These are phyloP conservation scores for Carpatolechia fugitivella DNA, from an alignment of 2,888 invertebrate genomes.

Conservation along the genomic window DNA sequence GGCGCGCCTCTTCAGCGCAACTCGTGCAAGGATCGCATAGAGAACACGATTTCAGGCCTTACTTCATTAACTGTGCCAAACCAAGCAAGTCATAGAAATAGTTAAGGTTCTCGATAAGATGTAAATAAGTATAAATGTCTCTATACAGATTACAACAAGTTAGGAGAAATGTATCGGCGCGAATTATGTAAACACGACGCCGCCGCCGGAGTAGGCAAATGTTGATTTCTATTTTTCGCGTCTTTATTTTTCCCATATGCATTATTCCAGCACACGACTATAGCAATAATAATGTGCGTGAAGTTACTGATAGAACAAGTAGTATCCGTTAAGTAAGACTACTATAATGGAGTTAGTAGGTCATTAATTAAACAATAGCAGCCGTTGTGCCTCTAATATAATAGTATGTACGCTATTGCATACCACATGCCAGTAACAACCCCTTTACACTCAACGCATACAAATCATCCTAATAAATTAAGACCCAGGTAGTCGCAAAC, in stretches of 20 bases:
- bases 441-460: conserved; percentile 6
- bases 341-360: conserved; percentile 11
- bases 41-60: conserved; percentile 2
- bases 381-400: conserved; percentile 59
- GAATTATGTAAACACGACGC: too few relatives aligned
- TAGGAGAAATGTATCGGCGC: too few relatives aligned
- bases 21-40: too few relatives aligned
- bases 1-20: too few relatives aligned
- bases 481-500: conserved; percentile 15
- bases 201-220: too few relatives aligned
- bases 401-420: background rate
- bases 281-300: background rate
- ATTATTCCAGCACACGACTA: background rate
- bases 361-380: conserved; percentile 47
- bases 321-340: background rate
- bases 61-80: conserved; percentile 15
- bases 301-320: background rate
- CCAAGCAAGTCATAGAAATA: background rate
- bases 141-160: background rate
- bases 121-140: background rate
- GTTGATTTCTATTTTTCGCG: too few relatives aligned
- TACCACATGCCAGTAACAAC: conserved; percentile 6
- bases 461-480: conserved; percentile 8
- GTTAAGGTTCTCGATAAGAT: conserved; percentile 2
- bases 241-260: too few relatives aligned